Evolutionary conservation across 1,140 invertebrate genomes (phyloP), one percentile per base, ranked within the genome.

Genomic region (Steinernema feltiae): DNA sequence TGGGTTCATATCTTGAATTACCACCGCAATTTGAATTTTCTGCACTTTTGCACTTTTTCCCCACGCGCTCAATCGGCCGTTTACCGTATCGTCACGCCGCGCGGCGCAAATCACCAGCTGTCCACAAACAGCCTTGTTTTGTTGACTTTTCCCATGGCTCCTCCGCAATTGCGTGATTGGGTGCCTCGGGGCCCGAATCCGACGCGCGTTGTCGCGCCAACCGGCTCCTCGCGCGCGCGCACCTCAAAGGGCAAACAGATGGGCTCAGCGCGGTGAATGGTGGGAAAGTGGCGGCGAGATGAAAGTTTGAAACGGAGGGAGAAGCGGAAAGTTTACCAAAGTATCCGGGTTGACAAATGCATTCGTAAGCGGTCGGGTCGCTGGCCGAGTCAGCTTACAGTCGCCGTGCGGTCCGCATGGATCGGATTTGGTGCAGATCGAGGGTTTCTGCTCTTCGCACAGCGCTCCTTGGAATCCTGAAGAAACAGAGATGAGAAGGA

Each of bases 281-380:
- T 63, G 53, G 53, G 53, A 63, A 63, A 63, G 53, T 63, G 53
- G 15, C 53, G 53, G 53, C 24, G 53, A 63, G 53, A 63, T 63
- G 53, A 63, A 63, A 63, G 24, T 12, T 63, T 27, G 15, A 27
- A 27, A 21, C 24, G n/a, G n/a, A n/a, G n/a, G n/a, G n/a, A n/a
- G n/a, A n/a, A n/a, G n/a, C 24, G 2, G 24, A 63, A 63, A n/a
- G 53, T 63, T 27, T 63, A 63, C 53, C 53, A 21, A 63, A 63
- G 24, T n/a, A 63, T 63, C 53, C 53, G 24, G 53, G 53, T 15
- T 63, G 53, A 63, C 53, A 63, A 21, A 63, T 21, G 24, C 53
- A 63, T 21, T 63, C 53, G 53, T 63, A 27, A 63, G 53, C 53
- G 12, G 15, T 17, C 53, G 53, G 53, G 24, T 63, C 53, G 24